Evolutionary conservation across 2,113 vertebrate species (phyloP), one percentile per base, ranked within the genome.

Genomic region (Tyrannus savana): DNA sequence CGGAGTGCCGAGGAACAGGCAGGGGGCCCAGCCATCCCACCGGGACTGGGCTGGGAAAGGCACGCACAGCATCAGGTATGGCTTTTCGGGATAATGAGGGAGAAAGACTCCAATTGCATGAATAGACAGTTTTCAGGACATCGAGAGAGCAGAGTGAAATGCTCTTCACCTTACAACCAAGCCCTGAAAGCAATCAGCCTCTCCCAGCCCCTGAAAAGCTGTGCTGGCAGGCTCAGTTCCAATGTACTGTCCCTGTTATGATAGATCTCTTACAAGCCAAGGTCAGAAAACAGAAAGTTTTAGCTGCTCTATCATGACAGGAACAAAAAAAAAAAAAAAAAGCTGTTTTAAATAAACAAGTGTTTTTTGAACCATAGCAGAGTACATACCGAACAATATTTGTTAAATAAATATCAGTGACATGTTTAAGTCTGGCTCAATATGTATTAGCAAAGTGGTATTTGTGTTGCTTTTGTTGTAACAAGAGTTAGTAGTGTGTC

Each of bases 361-460:
- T 49, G 21, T 59, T 87, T 75, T 92, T 82, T 96, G 89, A 97
- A 90, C 84, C 78, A 53, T 47, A 90, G 66, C 78, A 89, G 64
- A 86, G 75, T 46, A 74, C 60, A 84, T 62, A 79, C n/a, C 46
- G 89, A 73, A 83, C 47, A 76, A 31, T 77, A 62, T 77, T 90
- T 73, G 62, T 88, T 83, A 92, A 89, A 85, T 89, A 92, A 97
- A 76, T 88, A 93, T 28, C 74, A 59, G 78, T 81, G 95, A 85
- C 84, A 78, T 75, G 77, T 78, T 87, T 78, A 83, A 95, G 74
- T 89, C 92, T 93, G 59, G 73, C 72, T 78, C 44, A 9, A 74
- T 62, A 77, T 44, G 89, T 56, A 74, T 87, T 66, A 85, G 39
- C 39, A 66, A 82, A 90, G 52, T 17, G 19, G 33, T 74, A 49